Conservation (phyloP, 1,140 invertebrate genomes). For the Drosophila ercepeae region DNA sequence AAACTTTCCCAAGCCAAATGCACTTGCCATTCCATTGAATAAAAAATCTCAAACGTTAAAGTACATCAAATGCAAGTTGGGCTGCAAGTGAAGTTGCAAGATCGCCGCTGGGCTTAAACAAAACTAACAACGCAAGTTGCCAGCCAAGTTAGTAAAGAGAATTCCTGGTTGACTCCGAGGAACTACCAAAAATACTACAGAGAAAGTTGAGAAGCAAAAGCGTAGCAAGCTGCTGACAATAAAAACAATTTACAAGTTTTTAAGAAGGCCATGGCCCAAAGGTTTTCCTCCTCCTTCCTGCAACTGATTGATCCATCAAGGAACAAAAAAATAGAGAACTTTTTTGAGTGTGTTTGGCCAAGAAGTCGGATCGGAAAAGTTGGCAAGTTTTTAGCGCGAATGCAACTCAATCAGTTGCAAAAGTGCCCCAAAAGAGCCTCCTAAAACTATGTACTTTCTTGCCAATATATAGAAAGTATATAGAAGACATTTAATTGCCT, state of each 20-base stretch:
- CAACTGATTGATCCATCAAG: conserved; percentile 16
- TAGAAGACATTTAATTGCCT: conserved; percentile 44
- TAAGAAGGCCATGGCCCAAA: not conserved
- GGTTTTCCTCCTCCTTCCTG: not conserved
- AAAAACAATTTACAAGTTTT: conserved; percentile 58
- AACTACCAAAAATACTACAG: conserved; percentile 31
- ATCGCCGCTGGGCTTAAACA: conserved; percentile 13
- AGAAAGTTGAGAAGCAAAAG: conserved; percentile 1
- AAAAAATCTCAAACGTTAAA: too few relatives aligned
- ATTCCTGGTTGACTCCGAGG: conserved; percentile 9
- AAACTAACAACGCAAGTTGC: conserved; percentile 6
- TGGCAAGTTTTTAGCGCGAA: conserved; percentile 54
- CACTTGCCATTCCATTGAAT: too few relatives aligned
- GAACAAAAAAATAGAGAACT: conserved; percentile 4
- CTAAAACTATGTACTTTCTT: not conserved
- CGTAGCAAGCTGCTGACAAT: conserved; percentile 45
- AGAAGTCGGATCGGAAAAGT: conserved; percentile 45
- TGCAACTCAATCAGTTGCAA: conserved; percentile 62
- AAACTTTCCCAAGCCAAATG: too few relatives aligned
- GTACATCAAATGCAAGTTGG: conserved; percentile 6
- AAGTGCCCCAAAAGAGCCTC: conserved; percentile 16
- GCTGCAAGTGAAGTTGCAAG: conserved; percentile 12
- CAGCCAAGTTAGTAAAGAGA: conserved; percentile 17
- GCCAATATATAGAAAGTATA: not conserved
- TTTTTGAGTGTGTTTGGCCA: conserved; percentile 31